These are phyloP conservation scores for Atractosteus spatula DNA, from an alignment of 2,113 vertebrate species.

Conservation along the genomic window DNA sequence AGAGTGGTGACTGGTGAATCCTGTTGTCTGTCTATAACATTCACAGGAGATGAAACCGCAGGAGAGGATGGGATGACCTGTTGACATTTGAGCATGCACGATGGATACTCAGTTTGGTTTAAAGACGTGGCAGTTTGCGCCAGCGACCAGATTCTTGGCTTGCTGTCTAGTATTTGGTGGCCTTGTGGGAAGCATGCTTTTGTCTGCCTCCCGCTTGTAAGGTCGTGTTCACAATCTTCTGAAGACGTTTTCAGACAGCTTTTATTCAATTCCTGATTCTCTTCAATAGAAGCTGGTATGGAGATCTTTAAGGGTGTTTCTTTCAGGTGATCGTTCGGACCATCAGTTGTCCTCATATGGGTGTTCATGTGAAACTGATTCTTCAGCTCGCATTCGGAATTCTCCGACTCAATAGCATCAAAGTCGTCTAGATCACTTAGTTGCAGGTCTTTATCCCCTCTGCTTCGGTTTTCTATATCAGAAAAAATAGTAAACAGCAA, in stretches of 20 bases:
- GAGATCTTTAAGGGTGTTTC: slow-evolving; percentile 72
- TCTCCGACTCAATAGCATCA: slow-evolving; percentile 84
- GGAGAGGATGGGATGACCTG: slow-evolving; percentile 60
- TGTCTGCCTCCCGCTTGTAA: slow-evolving; percentile 61
- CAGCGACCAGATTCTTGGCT: slow-evolving; percentile 95
- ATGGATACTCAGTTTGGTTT: slow-evolving; percentile 88
- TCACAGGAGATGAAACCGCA: slow-evolving; percentile 61
- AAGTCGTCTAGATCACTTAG: slow-evolving; percentile 93
- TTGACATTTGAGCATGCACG: slow-evolving; percentile 90
- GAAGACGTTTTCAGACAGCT: slow-evolving; percentile 75
- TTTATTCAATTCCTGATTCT: slow-evolving; percentile 72
- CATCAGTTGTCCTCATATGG: slow-evolving; percentile 66
- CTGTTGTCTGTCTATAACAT: slow-evolving; percentile 79
- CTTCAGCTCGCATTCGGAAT: slow-evolving; percentile 85
- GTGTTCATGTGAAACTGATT: slow-evolving; percentile 78
- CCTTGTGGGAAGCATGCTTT: slow-evolving; percentile 76
- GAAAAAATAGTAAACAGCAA: slow-evolving; percentile 12
- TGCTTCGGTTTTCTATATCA: slow-evolving; percentile 69
- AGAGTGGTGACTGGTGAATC: slow-evolving; percentile 95
- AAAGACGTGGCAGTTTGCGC: slow-evolving; percentile 93
- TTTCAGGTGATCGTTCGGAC: slow-evolving; percentile 63
- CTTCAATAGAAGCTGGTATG: slow-evolving; percentile 56
- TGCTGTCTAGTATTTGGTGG: slow-evolving; percentile 81
- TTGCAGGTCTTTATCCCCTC: slow-evolving; percentile 86
- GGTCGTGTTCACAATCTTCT: slow-evolving; percentile 68